phyloP scores from a whole-genome alignment of 2,888 invertebrate species.

The Eristalis arbustorum region DNA sequence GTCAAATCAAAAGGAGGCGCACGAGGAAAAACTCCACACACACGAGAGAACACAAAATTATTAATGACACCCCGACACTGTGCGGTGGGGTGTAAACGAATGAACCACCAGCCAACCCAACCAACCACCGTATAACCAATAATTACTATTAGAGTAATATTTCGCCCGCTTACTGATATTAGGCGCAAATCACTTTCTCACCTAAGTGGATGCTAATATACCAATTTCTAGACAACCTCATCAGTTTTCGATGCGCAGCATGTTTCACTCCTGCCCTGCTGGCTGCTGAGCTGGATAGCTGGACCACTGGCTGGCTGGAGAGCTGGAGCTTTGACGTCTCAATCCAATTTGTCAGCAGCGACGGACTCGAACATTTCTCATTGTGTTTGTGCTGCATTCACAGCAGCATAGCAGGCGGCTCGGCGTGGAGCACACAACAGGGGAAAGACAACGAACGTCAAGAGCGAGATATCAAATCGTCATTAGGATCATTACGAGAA shows the following conservation, averaged over 20 bases:
- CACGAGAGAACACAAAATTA: conserved; percentile 56
- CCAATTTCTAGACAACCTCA: conserved; percentile 69
- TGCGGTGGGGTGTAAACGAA: conserved; percentile 41
- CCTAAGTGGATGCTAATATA: conserved; percentile 69
- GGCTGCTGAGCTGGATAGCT: neutral
- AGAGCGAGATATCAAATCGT: conserved; percentile 60
- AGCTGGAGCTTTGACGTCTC: conserved; percentile 54
- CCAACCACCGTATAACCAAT: conserved; percentile 56
- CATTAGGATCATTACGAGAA: conserved; percentile 67
- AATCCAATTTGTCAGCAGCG: conserved; percentile 66
- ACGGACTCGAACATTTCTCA: conserved; percentile 35
- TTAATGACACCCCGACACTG: conserved; percentile 60
- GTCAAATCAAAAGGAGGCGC: conserved; percentile 72
- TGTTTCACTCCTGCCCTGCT: neutral
- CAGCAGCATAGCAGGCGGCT: conserved; percentile 16
- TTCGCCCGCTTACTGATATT: conserved; percentile 63
- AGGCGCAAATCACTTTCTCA: conserved; percentile 69
- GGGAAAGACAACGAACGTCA: neutral
- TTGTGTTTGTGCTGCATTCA: conserved; percentile 34
- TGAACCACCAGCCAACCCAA: conserved; percentile 22
- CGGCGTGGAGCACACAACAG: conserved; percentile 6
- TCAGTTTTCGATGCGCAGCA: conserved; percentile 45
- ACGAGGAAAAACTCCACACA: conserved; percentile 61
- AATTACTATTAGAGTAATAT: conserved; percentile 68
- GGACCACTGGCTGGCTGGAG: neutral